Base-by-base conservation (phyloP, 2,113 vertebrate species). In the Bucco capensis region DNA sequence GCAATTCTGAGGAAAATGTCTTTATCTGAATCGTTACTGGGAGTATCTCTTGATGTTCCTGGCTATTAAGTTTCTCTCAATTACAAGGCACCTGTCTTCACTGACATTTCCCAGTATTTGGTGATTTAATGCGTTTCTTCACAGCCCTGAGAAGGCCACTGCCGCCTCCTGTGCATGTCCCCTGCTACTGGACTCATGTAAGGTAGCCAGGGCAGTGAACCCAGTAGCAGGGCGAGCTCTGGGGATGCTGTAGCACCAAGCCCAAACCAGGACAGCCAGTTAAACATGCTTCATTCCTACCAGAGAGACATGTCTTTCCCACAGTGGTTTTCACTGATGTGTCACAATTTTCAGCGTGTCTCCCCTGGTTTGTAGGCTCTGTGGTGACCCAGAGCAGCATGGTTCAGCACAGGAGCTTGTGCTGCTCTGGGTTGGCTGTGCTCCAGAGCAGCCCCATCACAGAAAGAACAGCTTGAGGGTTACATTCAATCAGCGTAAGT, bases 401-500 rank as follows among this genome's bases (percentile, higher is more conserved):
- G 1, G 27, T 58, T 64, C 76, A 69, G 62, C 3, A 0, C 44
- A 19, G 54, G 84, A 71, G 51, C 77, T 75, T 51, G 37, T 78
- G 46, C 38, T 70, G 51, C 62, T 79, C 40, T 46, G 33, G 23
- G 71, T 74, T 94, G 85, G 85, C 75, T 1, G 0, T 80, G 67
- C 72, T 92, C 85, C 85, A 91, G 89, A 80, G 85, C 85, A 80
- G 85, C 53, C 79, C 50, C 47, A 35, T 62, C 64, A 14, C 42
- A 50, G 69, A 56, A 77, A 74, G 73, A 94, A 78, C 88, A 92
- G 92, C 92, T 91, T 91, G 76, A 95, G 88, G 86, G 80, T 91
- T 94, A 80, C 38, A 64, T 47, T 83, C 57, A 70, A 71, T 80
- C 89, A 64, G 61, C 72, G 88, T 85, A 83, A 95, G 94, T 77